phyloP scores from a whole-genome alignment of 1,140 invertebrate species.

The Chelonus insularis region DNA sequence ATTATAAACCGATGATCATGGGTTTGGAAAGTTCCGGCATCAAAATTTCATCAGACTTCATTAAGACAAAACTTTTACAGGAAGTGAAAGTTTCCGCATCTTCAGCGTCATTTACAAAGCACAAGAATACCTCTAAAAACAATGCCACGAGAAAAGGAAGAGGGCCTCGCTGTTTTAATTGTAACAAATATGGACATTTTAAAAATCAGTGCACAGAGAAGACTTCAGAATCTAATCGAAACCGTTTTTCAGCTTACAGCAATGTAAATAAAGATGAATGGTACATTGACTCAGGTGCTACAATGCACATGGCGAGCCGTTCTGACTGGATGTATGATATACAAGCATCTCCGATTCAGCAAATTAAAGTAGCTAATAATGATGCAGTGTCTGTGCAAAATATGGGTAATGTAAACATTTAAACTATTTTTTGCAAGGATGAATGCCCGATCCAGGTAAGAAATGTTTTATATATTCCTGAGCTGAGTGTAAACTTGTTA shows the following conservation, averaged over 20 bases:
- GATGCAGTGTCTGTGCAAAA: neutral
- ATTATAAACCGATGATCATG: conserved; percentile 55
- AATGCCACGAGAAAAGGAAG: neutral
- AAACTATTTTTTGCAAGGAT: neutral
- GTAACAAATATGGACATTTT: conserved; percentile 2
- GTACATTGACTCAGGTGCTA: conserved; percentile 11
- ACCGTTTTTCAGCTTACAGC: neutral
- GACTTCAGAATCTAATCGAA: neutral
- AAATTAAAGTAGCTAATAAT: conserved; percentile 1
- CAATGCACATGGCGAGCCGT: conserved; percentile 8
- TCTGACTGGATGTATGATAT: neutral
- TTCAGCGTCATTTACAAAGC: neutral
- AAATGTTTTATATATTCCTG: conserved; percentile 19
- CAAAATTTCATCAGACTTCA: conserved; percentile 43
- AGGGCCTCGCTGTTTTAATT: conserved; percentile 3
- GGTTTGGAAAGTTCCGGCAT: conserved; percentile 45
- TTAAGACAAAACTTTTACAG: conserved; percentile 52
- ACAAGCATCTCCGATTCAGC: neutral
- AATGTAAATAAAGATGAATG: neutral
- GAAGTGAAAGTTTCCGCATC: conserved; percentile 29
- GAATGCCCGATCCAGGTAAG: neutral
- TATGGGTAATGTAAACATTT: neutral
- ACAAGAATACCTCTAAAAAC: neutral
- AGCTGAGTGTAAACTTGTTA: conserved; percentile 17
- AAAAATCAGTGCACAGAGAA: neutral